These are phyloP conservation scores for Bursaphelenchus okinawaensis DNA, from an alignment of 2,888 invertebrate species.

Conservation along the genomic window DNA sequence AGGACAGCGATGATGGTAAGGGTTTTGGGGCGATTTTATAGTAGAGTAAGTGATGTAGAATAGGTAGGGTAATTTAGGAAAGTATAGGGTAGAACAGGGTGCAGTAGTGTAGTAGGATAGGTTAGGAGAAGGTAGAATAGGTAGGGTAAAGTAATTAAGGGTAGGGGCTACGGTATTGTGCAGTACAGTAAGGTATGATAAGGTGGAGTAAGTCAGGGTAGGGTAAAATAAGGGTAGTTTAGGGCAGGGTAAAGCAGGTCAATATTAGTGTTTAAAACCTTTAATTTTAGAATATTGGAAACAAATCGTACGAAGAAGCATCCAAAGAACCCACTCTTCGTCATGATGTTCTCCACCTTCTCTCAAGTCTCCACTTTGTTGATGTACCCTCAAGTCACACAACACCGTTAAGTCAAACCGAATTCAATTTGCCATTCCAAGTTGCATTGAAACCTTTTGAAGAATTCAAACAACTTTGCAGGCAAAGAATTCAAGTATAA, in stretches of 20 bases:
- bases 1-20: background rate
- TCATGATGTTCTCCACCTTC: constrained; percentile 18
- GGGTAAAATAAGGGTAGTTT: no score
- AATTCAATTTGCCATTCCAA: constrained; percentile 7
- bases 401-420: background rate
- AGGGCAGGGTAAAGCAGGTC: no score
- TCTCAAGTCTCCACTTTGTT: constrained; percentile 22
- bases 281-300: background rate
- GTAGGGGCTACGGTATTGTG: no score
- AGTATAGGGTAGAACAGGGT: no score
- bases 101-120: no score
- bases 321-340: background rate
- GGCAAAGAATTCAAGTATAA: background rate
- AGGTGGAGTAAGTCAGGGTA: no score
- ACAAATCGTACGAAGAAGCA: background rate
- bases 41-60: background rate
- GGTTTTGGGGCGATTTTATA: background rate
- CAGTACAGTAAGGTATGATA: no score
- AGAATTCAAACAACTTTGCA: background rate
- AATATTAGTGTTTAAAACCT: no score
- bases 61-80: background rate
- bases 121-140: no score
- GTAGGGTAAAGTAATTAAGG: no score
- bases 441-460: background rate
- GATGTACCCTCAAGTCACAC: constrained; percentile 15